phyloP scores from a whole-genome alignment of 1,140 invertebrate species.

The Bilobella aurantiaca region DNA sequence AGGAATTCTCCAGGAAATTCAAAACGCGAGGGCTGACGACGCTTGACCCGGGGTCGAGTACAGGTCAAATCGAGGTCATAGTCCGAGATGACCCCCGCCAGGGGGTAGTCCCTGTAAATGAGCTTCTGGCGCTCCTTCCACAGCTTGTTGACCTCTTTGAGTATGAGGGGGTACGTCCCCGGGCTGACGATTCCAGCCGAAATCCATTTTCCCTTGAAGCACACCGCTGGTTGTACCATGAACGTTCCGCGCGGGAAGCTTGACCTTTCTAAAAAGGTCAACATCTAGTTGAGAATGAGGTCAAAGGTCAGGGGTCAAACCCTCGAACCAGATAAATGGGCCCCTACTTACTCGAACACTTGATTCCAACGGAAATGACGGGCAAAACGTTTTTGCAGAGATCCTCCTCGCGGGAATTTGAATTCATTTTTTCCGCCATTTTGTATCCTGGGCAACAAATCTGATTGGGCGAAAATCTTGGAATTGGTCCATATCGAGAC shows the following conservation, averaged over 20 bases:
- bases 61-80: neutral
- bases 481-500: neutral
- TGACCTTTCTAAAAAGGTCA: conserved; percentile 11
- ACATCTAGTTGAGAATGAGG: neutral
- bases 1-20: no score
- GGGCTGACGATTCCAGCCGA: conserved; percentile 19
- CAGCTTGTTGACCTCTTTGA: conserved; percentile 20
- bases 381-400: conserved; percentile 1
- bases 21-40: neutral
- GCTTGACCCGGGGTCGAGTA: neutral
- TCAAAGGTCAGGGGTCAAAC: no score
- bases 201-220: conserved; percentile 20
- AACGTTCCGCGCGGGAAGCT: conserved; percentile 26
- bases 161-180: conserved; percentile 10
- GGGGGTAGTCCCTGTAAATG: conserved; percentile 13
- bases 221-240: conserved; percentile 29
- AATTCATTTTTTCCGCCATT: neutral
- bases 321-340: no score
- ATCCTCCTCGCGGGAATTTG: neutral
- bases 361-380: conserved; percentile 21
- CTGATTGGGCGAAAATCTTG: neutral
- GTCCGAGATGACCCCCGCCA: conserved; percentile 7
- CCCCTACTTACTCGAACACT: conserved; percentile 19
- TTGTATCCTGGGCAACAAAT: neutral
- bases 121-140: conserved; percentile 23